phyloP scores from a whole-genome alignment of 2,888 invertebrate species.

The Diploptera punctata region DNA sequence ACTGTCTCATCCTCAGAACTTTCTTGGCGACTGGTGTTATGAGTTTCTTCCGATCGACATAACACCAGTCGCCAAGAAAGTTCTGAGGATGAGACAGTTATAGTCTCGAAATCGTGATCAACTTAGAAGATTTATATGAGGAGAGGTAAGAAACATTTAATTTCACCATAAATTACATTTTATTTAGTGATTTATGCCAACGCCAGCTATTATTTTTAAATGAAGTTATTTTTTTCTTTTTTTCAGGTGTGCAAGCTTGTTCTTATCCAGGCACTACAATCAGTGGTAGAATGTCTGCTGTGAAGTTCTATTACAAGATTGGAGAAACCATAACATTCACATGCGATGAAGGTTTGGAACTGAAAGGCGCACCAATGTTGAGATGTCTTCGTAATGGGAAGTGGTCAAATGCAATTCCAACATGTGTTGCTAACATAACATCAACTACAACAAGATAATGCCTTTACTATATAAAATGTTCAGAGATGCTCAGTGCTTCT shows the following conservation, averaged over 20 bases:
- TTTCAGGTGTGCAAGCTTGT: conserved; percentile 76
- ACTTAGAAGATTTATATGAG: no score
- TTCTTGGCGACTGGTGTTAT: no score
- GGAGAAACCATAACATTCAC: conserved; percentile 86
- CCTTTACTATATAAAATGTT: background rate
- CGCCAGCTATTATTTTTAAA: no score
- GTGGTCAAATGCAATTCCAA: conserved; percentile 86
- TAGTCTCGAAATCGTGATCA: no score
- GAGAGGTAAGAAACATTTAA: no score
- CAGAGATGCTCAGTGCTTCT: background rate
- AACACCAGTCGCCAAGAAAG: no score
- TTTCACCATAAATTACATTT: no score
- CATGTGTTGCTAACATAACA: conserved; percentile 58
- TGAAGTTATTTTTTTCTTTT: no score
- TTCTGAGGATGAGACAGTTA: no score
- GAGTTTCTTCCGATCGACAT: no score
- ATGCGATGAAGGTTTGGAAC: conserved; percentile 76
- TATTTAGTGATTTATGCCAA: no score
- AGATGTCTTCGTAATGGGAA: conserved; percentile 82
- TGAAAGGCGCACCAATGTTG: conserved; percentile 79
- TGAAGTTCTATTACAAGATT: conserved; percentile 87
- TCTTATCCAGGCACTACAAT: conserved; percentile 88
- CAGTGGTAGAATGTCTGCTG: conserved; percentile 83
- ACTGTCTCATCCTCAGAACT: no score
- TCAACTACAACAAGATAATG: conserved; percentile 20